These are phyloP conservation scores for Agriotes lineatus DNA, from an alignment of 2,888 invertebrate species.

Conservation along the genomic window DNA sequence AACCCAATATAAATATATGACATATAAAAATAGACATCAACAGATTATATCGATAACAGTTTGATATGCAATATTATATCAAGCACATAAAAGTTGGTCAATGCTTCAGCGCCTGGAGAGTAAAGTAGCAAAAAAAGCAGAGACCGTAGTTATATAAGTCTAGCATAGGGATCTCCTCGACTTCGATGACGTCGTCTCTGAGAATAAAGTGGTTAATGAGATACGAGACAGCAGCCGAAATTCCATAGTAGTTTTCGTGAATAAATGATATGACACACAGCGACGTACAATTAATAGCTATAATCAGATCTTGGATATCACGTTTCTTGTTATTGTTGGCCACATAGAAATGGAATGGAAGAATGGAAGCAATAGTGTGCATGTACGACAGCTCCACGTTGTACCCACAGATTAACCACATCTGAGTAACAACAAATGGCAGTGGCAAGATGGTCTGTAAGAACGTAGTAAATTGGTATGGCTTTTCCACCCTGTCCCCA, in stretches of 20 bases:
- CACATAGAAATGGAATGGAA: constrained; percentile 26
- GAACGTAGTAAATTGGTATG: constrained; percentile 8
- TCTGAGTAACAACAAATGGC: constrained; percentile 26
- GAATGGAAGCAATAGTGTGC: not conserved
- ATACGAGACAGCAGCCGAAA: constrained; percentile 32
- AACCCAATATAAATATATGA: constrained; percentile 20
- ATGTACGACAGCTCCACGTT: constrained; percentile 18
- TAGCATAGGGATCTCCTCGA: constrained; percentile 30
- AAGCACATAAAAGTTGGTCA: constrained; percentile 8
- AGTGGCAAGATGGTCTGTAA: constrained; percentile 9
- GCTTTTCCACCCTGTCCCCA: not conserved
- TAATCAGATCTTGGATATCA: constrained; percentile 6
- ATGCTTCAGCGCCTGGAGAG: constrained; percentile 15
- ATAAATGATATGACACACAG: constrained; percentile 17
- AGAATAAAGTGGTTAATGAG: constrained; percentile 33
- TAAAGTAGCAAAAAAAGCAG: constrained; percentile 36
- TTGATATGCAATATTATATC: constrained; percentile 31
- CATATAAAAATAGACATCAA: constrained; percentile 27
- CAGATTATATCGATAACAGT: constrained; percentile 15
- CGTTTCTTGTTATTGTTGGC: constrained; percentile 7
- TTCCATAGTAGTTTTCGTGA: constrained; percentile 24
- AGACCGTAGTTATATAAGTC: constrained; percentile 43
- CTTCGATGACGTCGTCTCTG: constrained; percentile 26
- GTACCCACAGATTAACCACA: constrained; percentile 28
- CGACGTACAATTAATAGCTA: constrained; percentile 11